phyloP scores from a whole-genome alignment of 2,888 invertebrate genomes.

The Candidula unifasciata region DNA sequence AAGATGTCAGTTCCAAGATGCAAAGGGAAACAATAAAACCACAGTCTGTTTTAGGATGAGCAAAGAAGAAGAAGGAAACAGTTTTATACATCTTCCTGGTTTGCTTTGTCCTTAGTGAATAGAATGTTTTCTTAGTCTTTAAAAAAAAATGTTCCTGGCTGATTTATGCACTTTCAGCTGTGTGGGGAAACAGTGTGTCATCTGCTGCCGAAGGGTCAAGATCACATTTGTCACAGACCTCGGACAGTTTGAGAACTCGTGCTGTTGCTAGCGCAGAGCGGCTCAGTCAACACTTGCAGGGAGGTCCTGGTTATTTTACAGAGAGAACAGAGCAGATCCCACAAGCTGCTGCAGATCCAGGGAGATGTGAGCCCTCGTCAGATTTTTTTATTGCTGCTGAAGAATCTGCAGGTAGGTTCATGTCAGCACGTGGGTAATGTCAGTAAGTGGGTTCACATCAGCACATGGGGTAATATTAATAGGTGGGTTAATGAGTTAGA shows the following conservation, averaged over 20 bases:
- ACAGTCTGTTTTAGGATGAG: no score
- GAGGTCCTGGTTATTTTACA: constrained; percentile 28
- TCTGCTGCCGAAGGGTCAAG: constrained; percentile 46
- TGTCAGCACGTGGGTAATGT: not conserved
- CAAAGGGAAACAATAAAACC: no score
- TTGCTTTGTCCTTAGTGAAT: not conserved
- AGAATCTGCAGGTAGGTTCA: not conserved
- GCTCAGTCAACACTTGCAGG: constrained; percentile 47
- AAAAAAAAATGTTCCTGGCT: not conserved
- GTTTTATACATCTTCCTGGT: no score
- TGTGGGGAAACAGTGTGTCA: constrained; percentile 51
- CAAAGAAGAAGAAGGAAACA: no score
- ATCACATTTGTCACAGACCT: constrained; percentile 39
- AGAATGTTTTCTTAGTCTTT: constrained; percentile 4
- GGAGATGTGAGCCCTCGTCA: not conserved
- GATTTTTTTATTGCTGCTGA: not conserved
- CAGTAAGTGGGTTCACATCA: no score
- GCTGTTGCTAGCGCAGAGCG: constrained; percentile 44
- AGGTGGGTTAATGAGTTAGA: no score
- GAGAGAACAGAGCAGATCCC: constrained; percentile 1
- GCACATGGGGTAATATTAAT: no score
- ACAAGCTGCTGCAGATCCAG: not conserved
- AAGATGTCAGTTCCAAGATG: no score
- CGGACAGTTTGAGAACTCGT: constrained; percentile 8
- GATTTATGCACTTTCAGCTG: constrained; percentile 6